Base-by-base conservation (phyloP, 2,888 invertebrate genomes). In the Carcina quercana region DNA sequence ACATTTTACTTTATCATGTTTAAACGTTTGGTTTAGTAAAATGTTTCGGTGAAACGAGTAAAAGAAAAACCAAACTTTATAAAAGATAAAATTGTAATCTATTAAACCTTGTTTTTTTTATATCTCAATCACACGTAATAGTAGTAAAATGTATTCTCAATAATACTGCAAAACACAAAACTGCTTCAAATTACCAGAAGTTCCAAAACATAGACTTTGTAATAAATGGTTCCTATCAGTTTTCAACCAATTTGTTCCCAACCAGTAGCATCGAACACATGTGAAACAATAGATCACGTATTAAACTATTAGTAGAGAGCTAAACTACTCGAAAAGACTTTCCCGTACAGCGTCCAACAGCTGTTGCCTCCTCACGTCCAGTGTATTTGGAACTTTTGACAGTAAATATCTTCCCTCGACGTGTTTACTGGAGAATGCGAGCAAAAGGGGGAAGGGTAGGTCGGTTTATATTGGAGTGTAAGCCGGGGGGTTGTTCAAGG, bases 261-360 rank as follows among this genome's bases (percentile, higher is more conserved):
- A 14, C 15, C 35, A 25, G 22, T 11, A 21, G 30, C 25, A 50
- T 42, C 35, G 27, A 27, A 38, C 44, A 45, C 45, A 47, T 49
- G 47, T 45, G 41, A 42, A 42, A 45, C 44, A 32, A 47, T 61
- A 51, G 52, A 51, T 56, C 55, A 53, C 51, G 53, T 56, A 58
- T 55, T 50, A 51, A 55, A 60, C 59, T 63, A 59, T 68, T 67
- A 65, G 59, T 50, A 53, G 56, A 59, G 59, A 56, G 61, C 57
- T 54, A 59, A 71, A 66, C 62, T 64, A 63, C 71, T 74, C 64
- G 59, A 63, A 68, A 67, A 63, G 63, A 70, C 63, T 69, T 50
- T 51, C 47, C 43, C 53, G 51, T 15, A 20, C 31, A 43, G 51
- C 53, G 52, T 47, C 40, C 43, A 60, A 65, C 75, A 76, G 70